phyloP scores from a whole-genome alignment of 2,797 vertebrate genomes.

The Pangasius krempfi region DNA sequence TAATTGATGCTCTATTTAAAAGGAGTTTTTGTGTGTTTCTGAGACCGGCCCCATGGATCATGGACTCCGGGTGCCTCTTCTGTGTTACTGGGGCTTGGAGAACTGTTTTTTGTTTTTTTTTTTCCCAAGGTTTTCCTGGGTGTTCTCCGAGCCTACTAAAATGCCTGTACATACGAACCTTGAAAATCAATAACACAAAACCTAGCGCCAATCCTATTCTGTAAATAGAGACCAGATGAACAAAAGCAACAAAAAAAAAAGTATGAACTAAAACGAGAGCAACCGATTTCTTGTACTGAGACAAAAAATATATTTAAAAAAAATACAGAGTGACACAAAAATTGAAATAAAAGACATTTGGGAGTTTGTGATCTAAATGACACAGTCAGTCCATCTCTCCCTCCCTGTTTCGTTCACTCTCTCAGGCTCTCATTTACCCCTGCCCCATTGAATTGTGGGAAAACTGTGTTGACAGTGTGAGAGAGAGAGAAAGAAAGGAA shows the following conservation, averaged over 20 bases:
- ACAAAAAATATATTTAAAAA: conserved; percentile 67
- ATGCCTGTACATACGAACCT: conserved; percentile 78
- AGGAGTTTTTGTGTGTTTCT: conserved; percentile 4
- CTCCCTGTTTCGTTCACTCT: conserved; percentile 59
- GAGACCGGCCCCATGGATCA: conserved; percentile 22
- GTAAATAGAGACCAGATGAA: conserved; percentile 80
- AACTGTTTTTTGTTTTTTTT: neutral
- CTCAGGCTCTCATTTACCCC: conserved; percentile 42
- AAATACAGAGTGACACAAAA: conserved; percentile 68
- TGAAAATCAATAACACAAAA: conserved; percentile 62
- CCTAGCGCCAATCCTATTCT: conserved; percentile 76
- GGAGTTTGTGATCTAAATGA: conserved; percentile 73
- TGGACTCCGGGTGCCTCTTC: conserved; percentile 66
- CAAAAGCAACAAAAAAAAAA: conserved; percentile 77
- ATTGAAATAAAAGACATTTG: conserved; percentile 77
- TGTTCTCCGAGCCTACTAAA: conserved; percentile 62
- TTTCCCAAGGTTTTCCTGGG: conserved; percentile 55
- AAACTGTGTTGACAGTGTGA: conserved; percentile 36
- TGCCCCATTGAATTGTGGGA: conserved; percentile 52
- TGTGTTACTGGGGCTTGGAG: conserved; percentile 51
- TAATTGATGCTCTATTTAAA: conserved; percentile 22
- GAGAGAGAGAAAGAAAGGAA: conserved; percentile 53
- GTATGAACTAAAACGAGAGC: conserved; percentile 73
- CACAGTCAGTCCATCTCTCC: conserved; percentile 66
- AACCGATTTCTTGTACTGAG: conserved; percentile 79